Evolutionary conservation across 2,797 vertebrate species (phyloP), one percentile per base, ranked within the genome.

Genomic region (Amazona ochrocephala): DNA sequence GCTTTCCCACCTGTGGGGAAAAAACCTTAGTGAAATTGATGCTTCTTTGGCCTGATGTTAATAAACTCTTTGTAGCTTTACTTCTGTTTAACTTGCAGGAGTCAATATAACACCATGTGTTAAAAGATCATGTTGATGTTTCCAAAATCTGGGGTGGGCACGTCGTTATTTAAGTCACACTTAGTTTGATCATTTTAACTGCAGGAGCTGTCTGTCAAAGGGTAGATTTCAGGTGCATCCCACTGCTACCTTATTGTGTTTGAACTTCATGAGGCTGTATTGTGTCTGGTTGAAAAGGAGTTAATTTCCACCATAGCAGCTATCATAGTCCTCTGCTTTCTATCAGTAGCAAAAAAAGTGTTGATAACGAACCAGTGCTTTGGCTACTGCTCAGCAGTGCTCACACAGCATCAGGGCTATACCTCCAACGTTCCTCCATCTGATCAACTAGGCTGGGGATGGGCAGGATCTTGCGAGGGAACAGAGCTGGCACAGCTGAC

Each of bases 171-270:
- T 76, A 70, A 86, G 50, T 48, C 44, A 64, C 14, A 19, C 21
- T 91, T 83, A 81, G 32, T 78, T 86, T 88, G 82, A 93, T 87
- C 79, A 81, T 86, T 94, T 88, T 75, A 84, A 47, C 82, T 76
- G 32, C 64, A 76, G 79, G 66, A 91, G 16, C 51, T 88, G 66
- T 48, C 84, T 42, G 15, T 81, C 87, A 90, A 84, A 87, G 34
- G 27, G 21, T 37, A 48, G 54, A 73, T 84, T 93, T 92, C 91
- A 56, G 32, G 39, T 78, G 41, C 32, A 92, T 70, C 82, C 66
- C 47, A 71, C 73, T 84, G 76, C 18, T 88, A 44, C 27, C 19
- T 60, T 81, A 76, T 24, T 79, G 41, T 70, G n/a, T 91, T 95
- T 91, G 79, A 93, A 90, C 19, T 92, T 78, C 30, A 62, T 37